phyloP scores from a whole-genome alignment of 1,140 invertebrate genomes.

The Drosophila saltans region DNA sequence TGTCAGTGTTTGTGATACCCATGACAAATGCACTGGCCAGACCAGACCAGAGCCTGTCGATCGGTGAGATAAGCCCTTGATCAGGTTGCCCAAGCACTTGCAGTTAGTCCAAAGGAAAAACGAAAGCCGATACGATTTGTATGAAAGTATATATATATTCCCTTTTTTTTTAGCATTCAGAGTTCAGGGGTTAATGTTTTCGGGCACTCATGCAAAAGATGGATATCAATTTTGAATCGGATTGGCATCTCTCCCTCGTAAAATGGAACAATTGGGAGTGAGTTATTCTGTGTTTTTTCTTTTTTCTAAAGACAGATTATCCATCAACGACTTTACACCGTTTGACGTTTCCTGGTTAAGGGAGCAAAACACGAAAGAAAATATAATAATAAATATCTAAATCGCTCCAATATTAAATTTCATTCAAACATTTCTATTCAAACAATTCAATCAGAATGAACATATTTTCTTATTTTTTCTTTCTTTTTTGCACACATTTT shows the following conservation, averaged over 20 bases:
- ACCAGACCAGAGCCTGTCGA: slow-evolving; percentile 20
- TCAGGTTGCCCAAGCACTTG: slow-evolving; percentile 75
- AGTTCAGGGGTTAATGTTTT: slow-evolving; percentile 39
- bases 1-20: slow-evolving; percentile 42
- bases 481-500: too few relatives aligned
- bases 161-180: not conserved
- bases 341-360: slow-evolving; percentile 50
- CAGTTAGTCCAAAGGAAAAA: slow-evolving; percentile 14
- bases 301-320: slow-evolving; percentile 48
- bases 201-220: slow-evolving; percentile 36
- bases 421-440: slow-evolving; percentile 5
- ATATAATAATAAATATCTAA: not conserved
- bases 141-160: slow-evolving; percentile 9
- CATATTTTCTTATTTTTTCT: too few relatives aligned
- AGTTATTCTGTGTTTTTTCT: slow-evolving; percentile 43
- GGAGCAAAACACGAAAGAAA: not conserved
- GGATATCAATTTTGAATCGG: slow-evolving; percentile 25
- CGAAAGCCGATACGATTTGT: slow-evolving; percentile 55
- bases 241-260: not conserved
- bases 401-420: slow-evolving; percentile 4
- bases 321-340: slow-evolving; percentile 47
- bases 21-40: slow-evolving; percentile 63
- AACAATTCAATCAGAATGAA: not conserved
- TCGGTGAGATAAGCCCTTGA: slow-evolving; percentile 74
- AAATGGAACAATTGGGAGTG: slow-evolving; percentile 21